Base-by-base conservation (phyloP, 1,140 invertebrate genomes). In the Nomia melanderi region DNA sequence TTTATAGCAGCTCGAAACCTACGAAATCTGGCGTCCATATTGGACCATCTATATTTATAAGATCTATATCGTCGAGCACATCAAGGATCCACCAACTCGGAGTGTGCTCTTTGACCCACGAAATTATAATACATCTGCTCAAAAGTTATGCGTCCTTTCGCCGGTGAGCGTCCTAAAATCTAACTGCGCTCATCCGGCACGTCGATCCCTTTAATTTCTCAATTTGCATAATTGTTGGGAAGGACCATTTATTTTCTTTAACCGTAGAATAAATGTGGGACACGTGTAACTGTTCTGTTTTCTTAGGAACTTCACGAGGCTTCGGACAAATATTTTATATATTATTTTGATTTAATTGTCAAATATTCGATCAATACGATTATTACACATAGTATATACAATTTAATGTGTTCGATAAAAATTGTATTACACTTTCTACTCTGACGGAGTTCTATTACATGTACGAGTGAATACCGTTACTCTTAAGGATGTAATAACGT, bases 11-110 rank as follows among this genome's bases (percentile, higher is more conserved):
- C 25, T 66, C 39, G 72, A 23, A 65, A 39, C 11, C 27, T 14
- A 54, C 23, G 6, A 44, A 75, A 75, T 75, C 77, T 77, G 71
- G 74, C 56, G 71, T 63, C 72, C 78, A 82, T 81, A 89, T 85
- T 78, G 76, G 81, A 84, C 71, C 81, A 88, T 90, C 81, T 87
- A 87, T 88, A 89, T 89, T 89, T 89, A 87, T 88, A 85, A 89
- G 89, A 88, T 89, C 81, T 71, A 82, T 85, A 89, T 89, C 85
- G 75, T 59, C 41, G 50, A 60, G 47, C 57, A 71, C 73, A 78
- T 75, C 79, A 76, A 72, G 33, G 71, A 69, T 70, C 29, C 47
- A 20, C 31, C 56, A 72, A 74, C 63, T 36, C 17, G 25, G 47
- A 17, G 25, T 33, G 9, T 72, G 53, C 79, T 71, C 82, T 73